Evolutionary conservation across 2,888 invertebrate species (phyloP).

Genomic region (Erebia aethiops): DNA sequence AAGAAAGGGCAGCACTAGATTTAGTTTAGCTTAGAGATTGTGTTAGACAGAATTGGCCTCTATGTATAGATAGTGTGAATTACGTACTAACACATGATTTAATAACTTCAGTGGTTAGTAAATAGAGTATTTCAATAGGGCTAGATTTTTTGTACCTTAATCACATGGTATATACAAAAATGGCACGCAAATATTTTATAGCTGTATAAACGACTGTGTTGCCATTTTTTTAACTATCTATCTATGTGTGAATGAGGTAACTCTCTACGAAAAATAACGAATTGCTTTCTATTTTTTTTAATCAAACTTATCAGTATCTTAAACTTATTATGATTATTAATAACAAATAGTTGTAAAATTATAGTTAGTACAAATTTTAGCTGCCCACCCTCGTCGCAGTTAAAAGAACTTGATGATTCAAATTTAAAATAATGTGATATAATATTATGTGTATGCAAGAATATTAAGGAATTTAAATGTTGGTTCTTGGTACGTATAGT

Average conservation of each 20-base stretch:
- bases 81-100: background rate
- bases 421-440: background rate
- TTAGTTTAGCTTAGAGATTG: no score
- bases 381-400: background rate
- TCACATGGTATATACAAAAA: slow-evolving; percentile 11
- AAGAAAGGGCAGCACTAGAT: no score
- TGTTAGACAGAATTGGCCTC: no score
- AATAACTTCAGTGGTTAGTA: background rate
- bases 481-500: background rate
- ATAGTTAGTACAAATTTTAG: slow-evolving; percentile 10
- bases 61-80: background rate
- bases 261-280: background rate
- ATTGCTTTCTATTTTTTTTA: background rate
- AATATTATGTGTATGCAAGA: background rate
- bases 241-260: background rate
- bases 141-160: background rate
- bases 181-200: slow-evolving; percentile 49
- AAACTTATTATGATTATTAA: background rate
- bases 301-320: background rate
- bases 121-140: background rate
- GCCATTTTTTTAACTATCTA: slow-evolving; percentile 37
- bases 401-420: slow-evolving; percentile 1
- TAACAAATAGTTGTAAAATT: background rate
- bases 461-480: background rate
- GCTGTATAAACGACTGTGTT: slow-evolving; percentile 48